These are phyloP conservation scores for Blennius ocellaris DNA, from an alignment of 2,113 vertebrate species.

Conservation along the genomic window DNA sequence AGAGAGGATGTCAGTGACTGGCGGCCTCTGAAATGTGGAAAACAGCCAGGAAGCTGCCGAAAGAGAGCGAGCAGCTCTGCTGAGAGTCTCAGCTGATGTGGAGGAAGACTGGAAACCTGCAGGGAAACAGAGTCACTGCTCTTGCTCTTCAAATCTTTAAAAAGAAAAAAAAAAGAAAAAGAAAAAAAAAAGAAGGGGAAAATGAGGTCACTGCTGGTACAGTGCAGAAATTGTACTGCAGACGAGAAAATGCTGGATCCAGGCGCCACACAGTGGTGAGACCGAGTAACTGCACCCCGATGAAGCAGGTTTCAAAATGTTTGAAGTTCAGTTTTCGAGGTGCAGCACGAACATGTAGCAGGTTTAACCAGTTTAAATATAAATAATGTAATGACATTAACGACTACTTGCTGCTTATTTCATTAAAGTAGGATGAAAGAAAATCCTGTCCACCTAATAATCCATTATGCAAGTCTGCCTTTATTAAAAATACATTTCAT, in stretches of 20 bases:
- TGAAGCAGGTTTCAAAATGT: too few species aligned
- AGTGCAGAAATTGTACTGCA: slow-evolving; percentile 18
- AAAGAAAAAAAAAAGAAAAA: slow-evolving; percentile 22
- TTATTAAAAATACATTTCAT: too few species aligned
- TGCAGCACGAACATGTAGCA: too few species aligned
- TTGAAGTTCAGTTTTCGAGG: too few species aligned
- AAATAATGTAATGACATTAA: too few species aligned
- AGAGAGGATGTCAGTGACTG: slow-evolving; percentile 33
- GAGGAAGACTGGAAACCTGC: not conserved
- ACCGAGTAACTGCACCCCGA: not conserved
- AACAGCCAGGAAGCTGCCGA: slow-evolving; percentile 4
- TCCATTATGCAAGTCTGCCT: too few species aligned
- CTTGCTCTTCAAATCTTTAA: too few species aligned
- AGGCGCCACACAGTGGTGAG: slow-evolving; percentile 67
- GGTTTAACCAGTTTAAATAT: too few species aligned
- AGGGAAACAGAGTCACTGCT: not conserved
- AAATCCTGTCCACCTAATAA: too few species aligned
- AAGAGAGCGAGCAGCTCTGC: not conserved
- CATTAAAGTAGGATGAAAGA: too few species aligned
- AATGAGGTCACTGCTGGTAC: slow-evolving; percentile 65
- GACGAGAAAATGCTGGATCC: not conserved
- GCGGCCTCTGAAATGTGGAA: slow-evolving; percentile 13
- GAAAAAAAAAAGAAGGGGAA: not conserved
- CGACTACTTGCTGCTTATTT: too few species aligned
- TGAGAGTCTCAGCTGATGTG: not conserved